Percentiles rank a stretch among this genome's conserved stretches.
phyloP scores from a whole-genome alignment of 2,888 invertebrate genomes.

The Hemaris fuciformis region DNA sequence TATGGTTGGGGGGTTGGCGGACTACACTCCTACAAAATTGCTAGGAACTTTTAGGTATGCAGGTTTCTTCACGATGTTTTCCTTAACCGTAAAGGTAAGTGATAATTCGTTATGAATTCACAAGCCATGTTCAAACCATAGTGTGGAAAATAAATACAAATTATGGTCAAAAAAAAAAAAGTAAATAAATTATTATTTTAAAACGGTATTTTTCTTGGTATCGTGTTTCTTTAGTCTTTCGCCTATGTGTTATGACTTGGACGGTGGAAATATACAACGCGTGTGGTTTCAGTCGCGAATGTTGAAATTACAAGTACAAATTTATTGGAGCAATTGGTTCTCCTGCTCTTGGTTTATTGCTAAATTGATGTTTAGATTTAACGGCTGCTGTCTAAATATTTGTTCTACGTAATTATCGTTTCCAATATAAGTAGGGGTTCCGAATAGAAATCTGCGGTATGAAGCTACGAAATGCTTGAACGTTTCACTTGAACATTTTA shows the following conservation, averaged over 20 bases:
- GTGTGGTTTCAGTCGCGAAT: conserved; percentile 57
- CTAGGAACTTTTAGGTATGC: too few relatives aligned
- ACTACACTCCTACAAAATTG: too few relatives aligned
- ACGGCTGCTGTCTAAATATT: conserved; percentile 7
- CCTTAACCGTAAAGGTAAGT: too few relatives aligned
- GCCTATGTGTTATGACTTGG: conserved; percentile 31
- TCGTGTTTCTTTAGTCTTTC: too few relatives aligned
- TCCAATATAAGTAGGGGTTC: neutral
- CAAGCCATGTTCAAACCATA: too few relatives aligned
- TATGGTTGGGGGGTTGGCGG: too few relatives aligned
- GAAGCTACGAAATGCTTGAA: neutral
- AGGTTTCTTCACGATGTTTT: too few relatives aligned
- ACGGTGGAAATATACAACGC: conserved; percentile 44
- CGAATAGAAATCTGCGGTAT: neutral
- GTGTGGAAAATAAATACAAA: too few relatives aligned
- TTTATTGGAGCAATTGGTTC: conserved; percentile 59
- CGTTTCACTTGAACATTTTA: neutral
- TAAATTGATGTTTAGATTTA: conserved; percentile 24
- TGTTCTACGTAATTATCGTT: neutral
- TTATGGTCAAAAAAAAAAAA: too few relatives aligned
- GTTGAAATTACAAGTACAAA: conserved; percentile 62
- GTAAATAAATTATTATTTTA: too few relatives aligned
- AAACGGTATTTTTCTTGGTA: too few relatives aligned
- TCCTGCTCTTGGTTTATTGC: conserved; percentile 19
- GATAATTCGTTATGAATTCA: too few relatives aligned